Evolutionary conservation across 2,797 vertebrate species (phyloP), one percentile per base, ranked within the genome.

Genomic region (Hydrocynus forskahlii): DNA sequence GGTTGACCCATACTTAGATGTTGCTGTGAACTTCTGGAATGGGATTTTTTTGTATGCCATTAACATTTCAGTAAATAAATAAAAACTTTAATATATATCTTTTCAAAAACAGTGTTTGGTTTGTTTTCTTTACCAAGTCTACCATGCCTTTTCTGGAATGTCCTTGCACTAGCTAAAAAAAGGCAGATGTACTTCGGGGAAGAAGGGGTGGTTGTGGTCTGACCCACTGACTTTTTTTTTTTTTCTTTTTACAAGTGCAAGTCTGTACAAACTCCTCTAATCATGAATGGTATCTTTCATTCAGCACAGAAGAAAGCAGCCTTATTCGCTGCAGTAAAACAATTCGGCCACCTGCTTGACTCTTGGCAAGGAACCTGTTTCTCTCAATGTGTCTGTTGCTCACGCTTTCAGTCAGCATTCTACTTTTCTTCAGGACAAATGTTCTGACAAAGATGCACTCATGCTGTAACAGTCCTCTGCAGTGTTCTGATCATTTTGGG

Each of bases 11-110:
- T 90, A 86, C 78, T 91, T 81, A 85, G 83, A 90, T 87, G 90
- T 94, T 93, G 92, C 93, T 94, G 93, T 94, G 92, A 93, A 93
- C 89, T 88, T 93, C 83, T 93, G 91, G 88, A 91, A 91, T 92
- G 90, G 90, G 90, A 90, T 88, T 86, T 89, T 91, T 90, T 90
- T 91, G 89, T 93, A 92, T 92, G 89, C 89, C 92, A 91, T 86
- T 93, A 92, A 92, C 92, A 94, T 95, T 94, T 95, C 91, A 90
- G 86, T 91, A 89, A 93, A 93, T 90, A 87, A 95, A 91, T 92
- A 94, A 94, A 60, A 89, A 90, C 85, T 78, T 91, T 94, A 95
- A 95, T 95, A 95, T 95, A 95, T 95, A 91, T 90, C 88, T 88
- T 81, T 89, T 81, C 84, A 87, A 78, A 83, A 81, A 23, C 9